Evolutionary conservation across 2,113 vertebrate genomes (phyloP), one percentile per base, ranked within the genome.

Genomic region (Falcunculus frontatus): DNA sequence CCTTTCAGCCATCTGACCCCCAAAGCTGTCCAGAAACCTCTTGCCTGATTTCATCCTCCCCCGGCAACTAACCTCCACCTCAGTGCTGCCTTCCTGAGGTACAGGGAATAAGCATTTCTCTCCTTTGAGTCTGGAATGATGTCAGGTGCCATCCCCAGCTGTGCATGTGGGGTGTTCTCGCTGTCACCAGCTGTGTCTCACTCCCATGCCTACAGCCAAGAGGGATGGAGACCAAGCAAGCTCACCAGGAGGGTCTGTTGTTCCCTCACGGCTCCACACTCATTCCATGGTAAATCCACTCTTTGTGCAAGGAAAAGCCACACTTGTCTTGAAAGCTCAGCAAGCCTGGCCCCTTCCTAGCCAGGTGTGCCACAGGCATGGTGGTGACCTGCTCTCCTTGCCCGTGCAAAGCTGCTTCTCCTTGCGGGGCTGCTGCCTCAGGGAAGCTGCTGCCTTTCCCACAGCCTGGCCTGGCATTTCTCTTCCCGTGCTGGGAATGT

Each of bases 131-230:
- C 56, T 67, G 47, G 57, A 62, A 70, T 13, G 0, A 23, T 50
- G 53, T 20, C 75, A 41, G 27, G 27, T 52, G 33, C 33, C 18
- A 32, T 39, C 23, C 18, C n/a, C 23, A 83, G 50, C 52, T 81
- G 32, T 44, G 50, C 53, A 57, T 0, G 0, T 0, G 5, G 22
- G 60, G 22, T 16, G 2, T 57, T 62, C 50, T 32, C 11, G 2
- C n/a, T 17, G 15, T 68, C 2, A 3, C 62, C 1, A 1, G 7
- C 6, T 72, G 52, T 67, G 56, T 9, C 52, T 70, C 39, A 3
- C 23, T 47, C 50, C 1, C 0, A 42, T 23, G 50, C 52, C 64
- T 63, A 3, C 52, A 95, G 65, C 12, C 3, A 7, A 2, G 3
- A 60, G 37, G 23, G 42, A 50, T n/a, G 39, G 77, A 94, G 18